Evolutionary conservation across 2,797 vertebrate species (phyloP), one percentile per base, ranked within the genome.

Genomic region (Sarcoramphus papa): DNA sequence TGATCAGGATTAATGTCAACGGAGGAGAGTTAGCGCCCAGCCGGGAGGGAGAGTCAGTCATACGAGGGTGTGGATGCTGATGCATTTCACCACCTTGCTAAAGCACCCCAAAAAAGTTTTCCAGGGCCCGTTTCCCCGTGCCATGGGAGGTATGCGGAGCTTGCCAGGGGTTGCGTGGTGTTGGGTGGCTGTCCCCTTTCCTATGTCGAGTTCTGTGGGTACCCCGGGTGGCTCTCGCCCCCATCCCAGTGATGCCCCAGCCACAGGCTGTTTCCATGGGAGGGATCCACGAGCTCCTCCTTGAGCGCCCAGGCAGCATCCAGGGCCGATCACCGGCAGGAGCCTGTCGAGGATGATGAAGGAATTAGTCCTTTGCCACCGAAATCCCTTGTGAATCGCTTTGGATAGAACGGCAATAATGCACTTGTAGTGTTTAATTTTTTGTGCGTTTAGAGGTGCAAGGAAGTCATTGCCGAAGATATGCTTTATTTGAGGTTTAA

Each of bases 401-500:
- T 81, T 59, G 91, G 85, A 47, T 93, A 59, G 85, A 78, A 75
- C 13, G 7, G 93, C 95, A 94, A 17, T 95, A 94, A 93, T 63
- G 85, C 59, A 86, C 80, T 93, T 91, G 93, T 88, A 78, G 87
- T 96, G 81, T 95, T 96, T 93, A 88, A 95, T 96, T 96, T 96
- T 95, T 83, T 91, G 93, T 93, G 87, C 54, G 14, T 96, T 93
- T 88, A 92, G 94, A 90, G 87, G 96, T 70, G 87, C 72, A 65
- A 94, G 93, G 94, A 97, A 96, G 94, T 97, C 91, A 11, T 35
- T 93, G 97, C 89, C 0, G 21, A 90, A 96, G 94, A 94, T 96
- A 94, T 69, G 94, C 94, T 93, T 96, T 97, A 95, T 95, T 97
- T 96, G 96, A 95, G 83, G 81, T 96, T 97, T 97, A 97, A 96